These are phyloP conservation scores for Charadrius vociferus DNA, from an alignment of 2,113 vertebrate species.

Conservation along the genomic window DNA sequence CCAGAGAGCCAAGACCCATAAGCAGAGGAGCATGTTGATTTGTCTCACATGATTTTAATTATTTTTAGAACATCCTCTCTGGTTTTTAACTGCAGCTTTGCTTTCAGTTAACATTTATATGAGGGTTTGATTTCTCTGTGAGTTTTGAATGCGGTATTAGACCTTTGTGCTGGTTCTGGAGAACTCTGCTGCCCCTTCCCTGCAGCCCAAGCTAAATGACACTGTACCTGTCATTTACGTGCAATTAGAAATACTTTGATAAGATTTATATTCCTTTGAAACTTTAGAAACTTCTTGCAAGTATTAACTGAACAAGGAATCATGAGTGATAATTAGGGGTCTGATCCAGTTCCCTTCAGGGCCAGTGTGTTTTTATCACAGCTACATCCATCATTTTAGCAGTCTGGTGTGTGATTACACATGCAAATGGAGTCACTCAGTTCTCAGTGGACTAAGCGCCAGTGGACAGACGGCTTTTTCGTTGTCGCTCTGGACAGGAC, in stretches of 20 bases:
- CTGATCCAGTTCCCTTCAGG: constrained; percentile 33
- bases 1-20: constrained; percentile 71
- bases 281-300: constrained; percentile 45
- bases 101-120: constrained; percentile 68
- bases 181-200: constrained; percentile 32
- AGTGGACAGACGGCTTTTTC: not conserved
- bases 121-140: constrained; percentile 22
- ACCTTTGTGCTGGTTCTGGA: not conserved
- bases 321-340: constrained; percentile 23
- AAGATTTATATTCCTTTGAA: constrained; percentile 53
- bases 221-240: not conserved
- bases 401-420: not conserved
- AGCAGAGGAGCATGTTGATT: constrained; percentile 61
- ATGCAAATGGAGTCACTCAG: not conserved
- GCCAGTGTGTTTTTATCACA: constrained; percentile 3
- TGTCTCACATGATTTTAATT: constrained; percentile 78
- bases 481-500: not conserved
- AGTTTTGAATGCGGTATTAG: not conserved
- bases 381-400: not conserved
- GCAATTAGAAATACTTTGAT: constrained; percentile 49
- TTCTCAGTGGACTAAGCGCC: not conserved
- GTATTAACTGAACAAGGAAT: not conserved
- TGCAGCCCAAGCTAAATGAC: not conserved
- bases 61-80: constrained; percentile 71
- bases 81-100: constrained; percentile 73